These are phyloP conservation scores for Emydura subglobosa DNA, from an alignment of 2,113 vertebrate species.

Conservation along the genomic window DNA sequence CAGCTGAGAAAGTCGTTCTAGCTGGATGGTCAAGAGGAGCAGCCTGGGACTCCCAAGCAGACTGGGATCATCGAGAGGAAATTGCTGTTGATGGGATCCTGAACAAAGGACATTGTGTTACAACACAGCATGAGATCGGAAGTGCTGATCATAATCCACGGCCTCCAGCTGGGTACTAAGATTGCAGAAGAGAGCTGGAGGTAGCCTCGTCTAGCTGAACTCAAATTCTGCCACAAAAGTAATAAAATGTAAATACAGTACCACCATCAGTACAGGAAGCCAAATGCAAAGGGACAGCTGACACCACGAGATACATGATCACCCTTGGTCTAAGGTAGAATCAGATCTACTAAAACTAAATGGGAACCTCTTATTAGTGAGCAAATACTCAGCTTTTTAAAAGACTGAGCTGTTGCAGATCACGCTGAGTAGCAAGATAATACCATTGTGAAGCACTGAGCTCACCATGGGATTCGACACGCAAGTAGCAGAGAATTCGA, in stretches of 20 bases:
- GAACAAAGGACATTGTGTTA: background rate
- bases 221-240: background rate
- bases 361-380: background rate
- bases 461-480: background rate
- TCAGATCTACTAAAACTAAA: background rate
- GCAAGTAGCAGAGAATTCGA: background rate
- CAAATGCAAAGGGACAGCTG: background rate
- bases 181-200: background rate
- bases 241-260: background rate
- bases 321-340: background rate
- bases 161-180: background rate
- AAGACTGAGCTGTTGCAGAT: background rate
- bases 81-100: background rate
- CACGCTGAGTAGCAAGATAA: background rate
- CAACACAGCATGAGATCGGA: background rate
- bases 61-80: background rate
- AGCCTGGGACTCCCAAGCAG: background rate
- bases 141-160: background rate
- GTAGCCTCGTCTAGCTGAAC: background rate
- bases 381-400: background rate
- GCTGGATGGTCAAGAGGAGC: background rate
- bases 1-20: background rate
- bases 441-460: background rate
- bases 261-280: background rate
- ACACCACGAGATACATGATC: background rate